These are phyloP conservation scores for Brachionus paranguensis DNA, from an alignment of 1,140 invertebrate species.

Conservation along the genomic window DNA sequence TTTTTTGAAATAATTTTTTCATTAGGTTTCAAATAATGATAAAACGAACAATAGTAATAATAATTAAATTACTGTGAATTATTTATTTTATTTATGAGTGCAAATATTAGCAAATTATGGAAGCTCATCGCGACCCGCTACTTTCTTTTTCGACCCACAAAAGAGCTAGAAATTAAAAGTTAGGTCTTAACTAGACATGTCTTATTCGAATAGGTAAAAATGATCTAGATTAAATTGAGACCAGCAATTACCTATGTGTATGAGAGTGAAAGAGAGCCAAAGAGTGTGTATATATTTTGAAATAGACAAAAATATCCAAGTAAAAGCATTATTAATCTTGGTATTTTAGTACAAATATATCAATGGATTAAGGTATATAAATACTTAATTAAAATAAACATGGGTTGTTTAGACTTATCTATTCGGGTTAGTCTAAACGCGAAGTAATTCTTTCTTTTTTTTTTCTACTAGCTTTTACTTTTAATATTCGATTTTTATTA, in stretches of 20 bases:
- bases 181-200: neutral
- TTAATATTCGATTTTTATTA: neutral
- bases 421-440: neutral
- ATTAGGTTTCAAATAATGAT: too few relatives aligned
- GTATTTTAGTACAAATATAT: slow-evolving; percentile 33
- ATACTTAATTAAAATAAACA: slow-evolving; percentile 36
- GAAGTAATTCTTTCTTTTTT: neutral
- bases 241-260: neutral
- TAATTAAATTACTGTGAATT: neutral
- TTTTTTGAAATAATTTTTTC: too few relatives aligned
- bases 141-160: neutral
- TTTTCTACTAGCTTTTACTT: neutral
- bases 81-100: neutral
- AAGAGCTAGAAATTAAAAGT: slow-evolving; percentile 5
- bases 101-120: neutral
- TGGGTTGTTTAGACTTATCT: slow-evolving; percentile 29
- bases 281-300: neutral
- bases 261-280: neutral
- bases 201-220: neutral
- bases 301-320: slow-evolving; percentile 5
- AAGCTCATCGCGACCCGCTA: neutral
- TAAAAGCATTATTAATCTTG: slow-evolving; percentile 27
- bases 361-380: slow-evolving; percentile 34
- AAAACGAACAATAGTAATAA: too few relatives aligned
- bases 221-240: slow-evolving; percentile 5